These are phyloP conservation scores for Mesitornis unicolor DNA, from an alignment of 2,113 vertebrate species.

Conservation along the genomic window DNA sequence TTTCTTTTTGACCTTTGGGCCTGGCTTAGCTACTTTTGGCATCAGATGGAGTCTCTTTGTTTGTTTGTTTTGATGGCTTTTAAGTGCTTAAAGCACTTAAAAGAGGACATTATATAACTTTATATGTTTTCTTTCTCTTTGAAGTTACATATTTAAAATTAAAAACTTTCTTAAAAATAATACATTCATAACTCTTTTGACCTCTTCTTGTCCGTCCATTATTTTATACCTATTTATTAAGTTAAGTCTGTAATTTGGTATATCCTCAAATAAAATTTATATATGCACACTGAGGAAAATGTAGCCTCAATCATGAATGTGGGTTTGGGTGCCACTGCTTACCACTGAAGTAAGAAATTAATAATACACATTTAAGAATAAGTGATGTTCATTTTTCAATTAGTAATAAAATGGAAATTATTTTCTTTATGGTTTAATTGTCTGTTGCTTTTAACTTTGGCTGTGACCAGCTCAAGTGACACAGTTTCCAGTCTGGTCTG, in stretches of 20 bases:
- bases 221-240: background rate
- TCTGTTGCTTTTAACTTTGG: background rate
- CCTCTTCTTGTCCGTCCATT: background rate
- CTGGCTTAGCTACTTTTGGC: background rate
- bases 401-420: background rate
- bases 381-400: background rate
- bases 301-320: background rate
- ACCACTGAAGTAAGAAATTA: background rate
- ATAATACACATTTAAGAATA: background rate
- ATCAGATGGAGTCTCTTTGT: background rate
- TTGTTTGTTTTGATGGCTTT: background rate
- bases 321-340: background rate
- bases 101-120: background rate
- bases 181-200: background rate
- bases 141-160: background rate
- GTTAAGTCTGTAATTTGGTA: background rate
- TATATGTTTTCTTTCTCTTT: background rate
- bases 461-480: background rate
- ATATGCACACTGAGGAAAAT: background rate
- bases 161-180: background rate
- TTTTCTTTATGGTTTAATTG: background rate
- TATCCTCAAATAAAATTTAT: background rate
- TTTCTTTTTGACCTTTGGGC: background rate
- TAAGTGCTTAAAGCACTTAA: background rate
- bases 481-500: background rate